Evolutionary conservation across 2,888 invertebrate genomes (phyloP).

Genomic region (Pemphredon lugubris): DNA sequence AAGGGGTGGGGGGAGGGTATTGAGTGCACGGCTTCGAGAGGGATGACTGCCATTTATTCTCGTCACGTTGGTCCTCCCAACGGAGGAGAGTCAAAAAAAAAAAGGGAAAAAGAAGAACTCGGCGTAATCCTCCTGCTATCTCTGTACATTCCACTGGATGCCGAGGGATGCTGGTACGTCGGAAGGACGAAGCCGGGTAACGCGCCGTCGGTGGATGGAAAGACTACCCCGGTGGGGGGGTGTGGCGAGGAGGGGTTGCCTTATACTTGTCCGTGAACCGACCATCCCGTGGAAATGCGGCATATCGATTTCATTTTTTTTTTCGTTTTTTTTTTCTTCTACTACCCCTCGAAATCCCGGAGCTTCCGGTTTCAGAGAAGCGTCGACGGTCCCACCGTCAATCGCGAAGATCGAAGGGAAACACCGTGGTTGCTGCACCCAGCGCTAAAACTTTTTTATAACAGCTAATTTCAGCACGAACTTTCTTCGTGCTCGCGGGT

Average conservation of each 20-base stretch:
- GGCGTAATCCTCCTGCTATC: conserved; percentile 75
- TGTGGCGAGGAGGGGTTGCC: conserved; percentile 53
- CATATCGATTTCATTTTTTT: conserved; percentile 79
- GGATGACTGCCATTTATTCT: conserved; percentile 76
- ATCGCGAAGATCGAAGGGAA: conserved; percentile 3
- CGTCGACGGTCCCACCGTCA: conserved; percentile 5
- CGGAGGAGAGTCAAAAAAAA: conserved; percentile 54
- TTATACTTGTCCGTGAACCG: conserved; percentile 29
- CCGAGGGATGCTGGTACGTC: conserved; percentile 33
- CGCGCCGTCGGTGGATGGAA: conserved; percentile 38
- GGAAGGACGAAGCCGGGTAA: conserved; percentile 42
- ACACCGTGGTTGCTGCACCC: neutral
- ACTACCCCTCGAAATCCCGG: conserved; percentile 35
- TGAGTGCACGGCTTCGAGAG: conserved; percentile 64
- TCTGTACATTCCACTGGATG: conserved; percentile 73
- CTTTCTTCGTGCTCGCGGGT: too few relatives aligned
- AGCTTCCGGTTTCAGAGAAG: conserved; percentile 27
- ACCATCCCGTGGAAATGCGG: conserved; percentile 61
- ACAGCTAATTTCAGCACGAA: too few relatives aligned
- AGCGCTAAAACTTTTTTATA: too few relatives aligned
- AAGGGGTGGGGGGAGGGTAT: conserved; percentile 43
- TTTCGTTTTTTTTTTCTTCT: too few relatives aligned
- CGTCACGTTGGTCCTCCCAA: conserved; percentile 73
- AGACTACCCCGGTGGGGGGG: too few relatives aligned
- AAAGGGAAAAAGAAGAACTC: too few relatives aligned